These are phyloP conservation scores for Mizuhopecten yessoensis DNA, from an alignment of 1,140 invertebrate genomes.

Conservation along the genomic window DNA sequence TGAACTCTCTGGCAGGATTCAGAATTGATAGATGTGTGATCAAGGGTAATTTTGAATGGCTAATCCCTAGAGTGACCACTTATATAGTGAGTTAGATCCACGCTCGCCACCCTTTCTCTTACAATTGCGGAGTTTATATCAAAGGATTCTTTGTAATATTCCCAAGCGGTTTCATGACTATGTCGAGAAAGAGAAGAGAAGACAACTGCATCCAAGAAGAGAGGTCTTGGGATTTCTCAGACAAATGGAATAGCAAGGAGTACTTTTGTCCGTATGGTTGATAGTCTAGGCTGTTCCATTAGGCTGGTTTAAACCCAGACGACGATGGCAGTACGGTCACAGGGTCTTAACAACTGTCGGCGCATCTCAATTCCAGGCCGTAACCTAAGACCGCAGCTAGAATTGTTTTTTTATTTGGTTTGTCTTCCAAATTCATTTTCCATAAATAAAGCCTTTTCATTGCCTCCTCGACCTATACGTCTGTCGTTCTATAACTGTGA, in stretches of 20 bases:
- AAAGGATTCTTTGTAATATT: conserved; percentile 10
- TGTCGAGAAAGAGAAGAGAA: background rate
- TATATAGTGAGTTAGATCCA: background rate
- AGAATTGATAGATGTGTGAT: background rate
- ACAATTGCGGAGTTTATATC: background rate
- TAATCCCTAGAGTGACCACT: background rate
- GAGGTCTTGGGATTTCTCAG: background rate
- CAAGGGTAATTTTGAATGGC: background rate
- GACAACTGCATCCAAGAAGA: conserved; percentile 37
- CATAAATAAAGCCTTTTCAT: too few relatives aligned
- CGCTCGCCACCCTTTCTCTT: background rate
- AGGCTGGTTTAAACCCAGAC: background rate
- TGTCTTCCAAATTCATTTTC: too few relatives aligned
- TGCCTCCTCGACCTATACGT: too few relatives aligned
- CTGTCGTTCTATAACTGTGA: too few relatives aligned
- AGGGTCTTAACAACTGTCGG: too few relatives aligned
- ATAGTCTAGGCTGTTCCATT: background rate
- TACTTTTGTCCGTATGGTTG: background rate
- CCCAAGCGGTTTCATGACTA: background rate
- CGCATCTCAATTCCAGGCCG: too few relatives aligned
- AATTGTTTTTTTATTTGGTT: too few relatives aligned
- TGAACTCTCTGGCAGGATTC: background rate
- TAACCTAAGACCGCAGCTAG: too few relatives aligned
- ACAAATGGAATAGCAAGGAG: background rate
- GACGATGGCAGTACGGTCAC: background rate